Base-by-base conservation (phyloP, 92 coral and sea anemone species). In the Zoanthus solanderi region DNA sequence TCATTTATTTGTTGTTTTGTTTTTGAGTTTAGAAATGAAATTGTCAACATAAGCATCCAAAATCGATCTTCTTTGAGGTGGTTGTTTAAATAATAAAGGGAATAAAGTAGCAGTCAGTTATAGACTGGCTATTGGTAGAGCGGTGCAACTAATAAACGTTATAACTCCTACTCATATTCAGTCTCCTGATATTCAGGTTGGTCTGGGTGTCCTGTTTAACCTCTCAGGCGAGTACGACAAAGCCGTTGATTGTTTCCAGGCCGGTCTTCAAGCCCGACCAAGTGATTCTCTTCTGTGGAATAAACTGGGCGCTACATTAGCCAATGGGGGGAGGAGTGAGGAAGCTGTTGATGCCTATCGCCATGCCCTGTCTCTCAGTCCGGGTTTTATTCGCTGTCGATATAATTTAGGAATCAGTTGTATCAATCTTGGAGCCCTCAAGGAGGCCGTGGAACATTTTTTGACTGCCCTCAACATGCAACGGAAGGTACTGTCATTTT, bases 271-370 rank as follows among this genome's bases (percentile, higher is more conserved):
- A 9, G 95, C 98, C 3, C 78, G 92, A 71, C 97, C 99, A 15
- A 89, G 89, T 12, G 98, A 97, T 78, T 95, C 99, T 17, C 89
- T 95, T 32, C 89, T 97, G 8, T 97, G 99, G 99, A 97, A 97
- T 79, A 93, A 95, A 82, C 96, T 97, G 71, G 99, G 99, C 18
- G 99, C 99, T 29, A 97, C 99, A 30, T 82, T 97, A 78, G 99
- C 99, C 72, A 97, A 97, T 66, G 99, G 99, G 71, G 99, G 99
- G 71, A 94, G 97, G 87, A 97, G 99, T 72, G 99, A 97, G 86
- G 99, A 97, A 88, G 99, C 99, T 65, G 99, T 97, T 32, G 99
- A 95, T 9, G 99, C 99, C 66, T 97, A 97, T 94, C 91, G 99
- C 66, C 99, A 97, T 86, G 98, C 99, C 83, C 91, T 97, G 83